Percentiles rank a stretch among this genome's conserved stretches.
Conservation (phyloP, 2,113 vertebrate species). For the Pipa parva region DNA sequence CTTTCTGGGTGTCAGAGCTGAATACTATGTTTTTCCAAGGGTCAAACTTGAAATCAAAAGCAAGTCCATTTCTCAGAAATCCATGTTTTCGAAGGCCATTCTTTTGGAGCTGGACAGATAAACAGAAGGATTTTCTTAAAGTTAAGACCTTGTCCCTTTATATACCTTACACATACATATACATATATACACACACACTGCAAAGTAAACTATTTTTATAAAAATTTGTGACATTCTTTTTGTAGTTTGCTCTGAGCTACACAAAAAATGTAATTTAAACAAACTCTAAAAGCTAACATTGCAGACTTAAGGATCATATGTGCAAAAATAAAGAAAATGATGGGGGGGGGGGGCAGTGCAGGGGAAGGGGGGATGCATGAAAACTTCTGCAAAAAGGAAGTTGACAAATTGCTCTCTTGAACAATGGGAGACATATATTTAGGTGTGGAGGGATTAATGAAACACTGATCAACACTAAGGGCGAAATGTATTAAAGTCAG, state of each 20-base stretch:
- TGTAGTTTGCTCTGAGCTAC: not conserved
- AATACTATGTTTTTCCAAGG: slow-evolving; percentile 70
- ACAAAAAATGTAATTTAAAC: too few relatives aligned
- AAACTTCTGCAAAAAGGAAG: too few relatives aligned
- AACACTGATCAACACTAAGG: too few relatives aligned
- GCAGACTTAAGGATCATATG: too few relatives aligned
- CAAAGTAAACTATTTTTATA: not conserved
- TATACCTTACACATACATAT: not conserved
- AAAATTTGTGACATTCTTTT: not conserved
- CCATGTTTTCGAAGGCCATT: slow-evolving; percentile 70
- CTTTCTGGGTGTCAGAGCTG: slow-evolving; percentile 60
- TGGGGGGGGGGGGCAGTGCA: too few relatives aligned
- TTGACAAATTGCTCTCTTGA: too few relatives aligned
- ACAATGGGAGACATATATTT: too few relatives aligned
- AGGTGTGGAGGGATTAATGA: too few relatives aligned
- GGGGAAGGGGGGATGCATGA: too few relatives aligned
- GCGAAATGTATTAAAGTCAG: too few relatives aligned
- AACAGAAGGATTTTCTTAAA: slow-evolving; percentile 27
- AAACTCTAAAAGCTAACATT: too few relatives aligned
- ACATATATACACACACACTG: not conserved
- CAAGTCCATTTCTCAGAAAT: slow-evolving; percentile 68
- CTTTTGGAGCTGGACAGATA: slow-evolving; percentile 65
- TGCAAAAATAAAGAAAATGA: too few relatives aligned
- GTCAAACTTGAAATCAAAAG: slow-evolving; percentile 62
- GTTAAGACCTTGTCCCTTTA: not conserved